Conservation (phyloP, 2,113 vertebrate species). For the Callorhinus ursinus region DNA sequence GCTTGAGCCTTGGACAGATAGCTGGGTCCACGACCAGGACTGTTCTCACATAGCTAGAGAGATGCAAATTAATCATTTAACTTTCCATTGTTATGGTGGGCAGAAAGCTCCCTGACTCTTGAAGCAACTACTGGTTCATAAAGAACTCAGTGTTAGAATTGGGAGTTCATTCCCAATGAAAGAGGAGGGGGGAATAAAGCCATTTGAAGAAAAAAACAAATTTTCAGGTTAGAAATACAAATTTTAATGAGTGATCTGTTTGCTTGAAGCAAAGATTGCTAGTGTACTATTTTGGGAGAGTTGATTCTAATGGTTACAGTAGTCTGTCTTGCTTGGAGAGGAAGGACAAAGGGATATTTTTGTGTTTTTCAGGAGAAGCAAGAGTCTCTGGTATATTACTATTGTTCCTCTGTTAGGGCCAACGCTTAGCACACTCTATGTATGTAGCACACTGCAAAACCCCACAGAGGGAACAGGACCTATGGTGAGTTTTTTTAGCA, state of each 20-base stretch:
- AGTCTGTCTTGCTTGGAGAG: slow-evolving; percentile 1
- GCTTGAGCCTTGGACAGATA: neutral
- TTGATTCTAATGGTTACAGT: slow-evolving; percentile 9
- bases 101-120: slow-evolving; percentile 4
- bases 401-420: neutral
- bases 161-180: neutral
- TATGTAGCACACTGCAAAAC: neutral
- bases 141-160: neutral
- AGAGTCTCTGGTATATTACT: neutral
- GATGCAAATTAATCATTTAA: neutral
- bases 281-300: neutral
- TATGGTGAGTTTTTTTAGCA: neutral
- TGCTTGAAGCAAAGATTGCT: slow-evolving; percentile 37
- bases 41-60: neutral
- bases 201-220: slow-evolving; percentile 24
- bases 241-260: slow-evolving; percentile 41
- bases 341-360: neutral
- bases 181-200: neutral
- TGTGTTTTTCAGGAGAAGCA: neutral
- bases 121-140: neutral
- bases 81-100: neutral
- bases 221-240: slow-evolving; percentile 33
- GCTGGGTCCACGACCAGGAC: neutral
- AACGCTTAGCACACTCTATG: neutral
- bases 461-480: neutral